Evolutionary conservation across 35 echinoderm and acorn worm genomes (phyloP).

Genomic region (Amphiura filiformis): DNA sequence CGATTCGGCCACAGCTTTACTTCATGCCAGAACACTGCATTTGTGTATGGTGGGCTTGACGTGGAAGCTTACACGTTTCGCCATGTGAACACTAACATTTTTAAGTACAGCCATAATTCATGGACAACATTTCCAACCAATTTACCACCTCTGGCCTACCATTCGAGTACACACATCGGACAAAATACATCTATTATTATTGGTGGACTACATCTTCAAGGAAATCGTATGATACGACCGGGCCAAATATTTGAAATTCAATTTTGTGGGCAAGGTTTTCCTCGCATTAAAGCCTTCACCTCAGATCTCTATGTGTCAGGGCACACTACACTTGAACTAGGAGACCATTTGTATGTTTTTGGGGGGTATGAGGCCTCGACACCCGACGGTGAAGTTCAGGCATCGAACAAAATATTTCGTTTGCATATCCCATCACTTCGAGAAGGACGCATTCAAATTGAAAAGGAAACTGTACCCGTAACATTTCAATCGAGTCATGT

Average conservation of each 20-base stretch:
- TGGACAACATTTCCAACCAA: not conserved
- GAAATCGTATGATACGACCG: not conserved
- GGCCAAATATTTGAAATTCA: not conserved
- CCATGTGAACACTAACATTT: not conserved
- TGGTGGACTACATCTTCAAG: not conserved
- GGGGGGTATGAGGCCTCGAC: not conserved
- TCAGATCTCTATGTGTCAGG: not conserved
- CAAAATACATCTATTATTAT: not conserved
- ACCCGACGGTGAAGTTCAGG: not conserved
- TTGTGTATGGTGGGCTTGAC: not conserved
- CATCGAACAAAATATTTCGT: not conserved
- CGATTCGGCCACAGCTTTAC: not conserved
- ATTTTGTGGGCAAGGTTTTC: no score
- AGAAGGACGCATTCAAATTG: not conserved
- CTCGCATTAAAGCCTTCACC: no score
- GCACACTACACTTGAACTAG: not conserved
- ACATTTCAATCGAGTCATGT: not conserved
- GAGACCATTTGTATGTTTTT: not conserved
- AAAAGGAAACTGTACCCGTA: not conserved
- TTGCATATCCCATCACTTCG: not conserved
- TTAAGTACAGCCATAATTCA: not conserved
- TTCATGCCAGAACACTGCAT: not conserved
- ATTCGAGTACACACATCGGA: not conserved
- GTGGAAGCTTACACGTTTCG: not conserved
- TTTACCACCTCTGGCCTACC: not conserved